Evolutionary conservation across 2,797 vertebrate genomes (phyloP), one percentile per base, ranked within the genome.

Genomic region (Aotus griseimembra): DNA sequence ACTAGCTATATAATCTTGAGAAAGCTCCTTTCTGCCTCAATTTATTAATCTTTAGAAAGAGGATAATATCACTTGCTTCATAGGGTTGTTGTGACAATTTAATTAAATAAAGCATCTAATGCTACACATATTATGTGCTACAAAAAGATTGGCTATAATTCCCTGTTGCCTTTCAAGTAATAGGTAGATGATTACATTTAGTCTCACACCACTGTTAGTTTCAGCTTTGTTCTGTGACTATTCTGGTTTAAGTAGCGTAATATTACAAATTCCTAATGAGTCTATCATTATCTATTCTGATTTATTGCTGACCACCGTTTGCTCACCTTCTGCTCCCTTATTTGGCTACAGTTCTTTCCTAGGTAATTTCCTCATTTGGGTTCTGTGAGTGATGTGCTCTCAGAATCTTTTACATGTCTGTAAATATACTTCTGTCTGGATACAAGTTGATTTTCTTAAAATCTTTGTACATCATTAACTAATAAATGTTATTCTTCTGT

Each of bases 281-380:
- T 77, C n/a, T 76, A 7, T 95, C 84, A 95, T 89, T 79, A 86
- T 28, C 44, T 46, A 13, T 88, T 96, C 61, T 82, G 57, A 82
- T 91, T 88, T 88, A 88, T 88, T 95, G 39, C 92, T 79, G 64
- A 64, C 86, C 5, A 41, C 86, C 67, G 55, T 36, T 81, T 91
- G 92, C 81, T 93, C 80, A 90, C 55, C 58, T 85, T 96, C 82
- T 77, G 52, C 39, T 96, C 46, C n/a, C 83, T 94, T 77, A 85
- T 93, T 85, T 79, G 77, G 58, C 90, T 84, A 94, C 67, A 64
- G 82, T 85, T 41, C n/a, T 96, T 85, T 73, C 77, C 55, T 94
- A 91, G 86, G n/a, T 88, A 41, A 88, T 96, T 93, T 76, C 64
- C 64, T 96, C 72, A 90, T 22, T 91, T 77, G 85, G 57, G 22